phyloP scores from a whole-genome alignment of 2,888 invertebrate genomes.

The Chydorus sphaericus region DNA sequence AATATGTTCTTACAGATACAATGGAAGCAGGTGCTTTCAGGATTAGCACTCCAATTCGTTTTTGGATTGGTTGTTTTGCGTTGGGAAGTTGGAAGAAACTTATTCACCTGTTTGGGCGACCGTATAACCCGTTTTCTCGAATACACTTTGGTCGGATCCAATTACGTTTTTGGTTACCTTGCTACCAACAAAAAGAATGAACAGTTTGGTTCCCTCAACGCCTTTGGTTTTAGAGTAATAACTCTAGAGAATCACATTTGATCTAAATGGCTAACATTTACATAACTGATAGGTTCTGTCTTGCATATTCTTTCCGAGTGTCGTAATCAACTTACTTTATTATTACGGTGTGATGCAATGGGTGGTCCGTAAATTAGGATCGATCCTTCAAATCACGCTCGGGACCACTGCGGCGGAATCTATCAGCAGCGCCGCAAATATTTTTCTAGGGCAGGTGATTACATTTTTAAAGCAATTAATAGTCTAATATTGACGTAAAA shows the following conservation, averaged over 20 bases:
- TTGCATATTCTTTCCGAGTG: constrained; percentile 89
- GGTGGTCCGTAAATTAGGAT: constrained; percentile 64
- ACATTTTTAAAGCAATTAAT: neutral
- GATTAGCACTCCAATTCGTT: constrained; percentile 64
- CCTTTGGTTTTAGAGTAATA: too few relatives aligned
- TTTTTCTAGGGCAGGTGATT: constrained; percentile 80
- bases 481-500: neutral
- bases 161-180: constrained; percentile 60
- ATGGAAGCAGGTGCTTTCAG: constrained; percentile 68
- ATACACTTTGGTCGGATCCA: constrained; percentile 62
- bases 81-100: constrained; percentile 58
- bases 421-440: constrained; percentile 79
- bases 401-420: constrained; percentile 91
- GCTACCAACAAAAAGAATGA: too few relatives aligned
- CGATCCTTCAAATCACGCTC: constrained; percentile 50
- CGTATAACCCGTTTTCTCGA: constrained; percentile 59
- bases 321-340: constrained; percentile 74
- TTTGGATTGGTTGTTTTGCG: constrained; percentile 73
- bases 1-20: constrained; percentile 38
- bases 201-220: neutral
- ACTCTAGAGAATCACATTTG: neutral
- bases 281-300: constrained; percentile 47
- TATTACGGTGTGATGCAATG: constrained; percentile 78
- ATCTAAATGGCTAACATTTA: neutral
- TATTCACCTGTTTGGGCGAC: constrained; percentile 49